A percentile compares a stretch with the other conserved stretches of the same genome.
Conservation (phyloP, 1,140 invertebrate genomes). For the Epicauta chinensis region DNA sequence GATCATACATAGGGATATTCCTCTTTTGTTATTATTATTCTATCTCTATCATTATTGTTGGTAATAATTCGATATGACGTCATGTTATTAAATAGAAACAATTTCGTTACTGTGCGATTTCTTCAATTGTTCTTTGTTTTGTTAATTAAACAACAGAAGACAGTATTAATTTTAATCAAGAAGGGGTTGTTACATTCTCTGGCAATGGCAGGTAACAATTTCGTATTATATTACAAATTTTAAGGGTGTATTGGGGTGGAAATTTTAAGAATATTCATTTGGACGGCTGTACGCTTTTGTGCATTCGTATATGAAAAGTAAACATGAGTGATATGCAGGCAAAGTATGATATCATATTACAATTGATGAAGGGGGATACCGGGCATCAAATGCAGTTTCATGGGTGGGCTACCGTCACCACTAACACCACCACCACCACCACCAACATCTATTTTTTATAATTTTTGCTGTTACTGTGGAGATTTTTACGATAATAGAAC, state of each 20-base stretch:
- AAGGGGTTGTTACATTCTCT: no score
- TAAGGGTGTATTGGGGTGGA: neutral
- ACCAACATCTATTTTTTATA: neutral
- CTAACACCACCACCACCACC: neutral
- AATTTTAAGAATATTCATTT: slow-evolving; percentile 8
- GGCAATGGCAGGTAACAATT: no score
- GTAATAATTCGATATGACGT: slow-evolving; percentile 19
- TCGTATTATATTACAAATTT: neutral
- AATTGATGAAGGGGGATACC: slow-evolving; percentile 26
- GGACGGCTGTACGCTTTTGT: slow-evolving; percentile 25
- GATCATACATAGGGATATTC: no score
- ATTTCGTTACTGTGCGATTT: no score
- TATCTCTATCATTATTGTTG: neutral
- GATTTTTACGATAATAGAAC: slow-evolving; percentile 4
- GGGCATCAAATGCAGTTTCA: slow-evolving; percentile 1
- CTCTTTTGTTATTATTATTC: neutral
- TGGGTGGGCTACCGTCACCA: slow-evolving; percentile 11
- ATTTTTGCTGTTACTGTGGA: neutral
- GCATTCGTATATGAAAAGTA: slow-evolving; percentile 36
- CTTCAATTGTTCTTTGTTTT: no score
- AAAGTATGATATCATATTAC: slow-evolving; percentile 34
- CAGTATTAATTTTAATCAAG: no score
- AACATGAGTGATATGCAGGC: slow-evolving; percentile 30
- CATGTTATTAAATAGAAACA: neutral
- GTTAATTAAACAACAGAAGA: no score